A percentile compares a stretch with the other conserved stretches of the same genome.
These are phyloP conservation scores for Chiroxiphia lanceolata DNA, from an alignment of 2,797 vertebrate genomes.

Conservation along the genomic window DNA sequence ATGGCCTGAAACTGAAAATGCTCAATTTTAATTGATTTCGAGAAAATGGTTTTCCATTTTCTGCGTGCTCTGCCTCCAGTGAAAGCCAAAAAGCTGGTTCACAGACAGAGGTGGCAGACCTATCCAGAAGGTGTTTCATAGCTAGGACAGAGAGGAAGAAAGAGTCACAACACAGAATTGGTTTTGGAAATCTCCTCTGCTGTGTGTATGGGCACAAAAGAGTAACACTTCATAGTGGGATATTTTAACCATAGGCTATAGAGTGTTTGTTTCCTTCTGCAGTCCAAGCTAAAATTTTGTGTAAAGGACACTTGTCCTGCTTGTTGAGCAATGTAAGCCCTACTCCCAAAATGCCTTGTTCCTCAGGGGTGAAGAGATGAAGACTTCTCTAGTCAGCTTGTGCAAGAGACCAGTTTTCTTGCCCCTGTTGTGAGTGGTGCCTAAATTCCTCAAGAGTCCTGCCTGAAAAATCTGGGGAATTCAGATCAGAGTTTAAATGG, in stretches of 20 bases:
- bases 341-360: not conserved
- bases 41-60: not conserved
- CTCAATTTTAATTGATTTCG: not conserved
- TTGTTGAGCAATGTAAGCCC: not conserved
- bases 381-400: not conserved
- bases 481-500: not conserved
- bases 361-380: not conserved
- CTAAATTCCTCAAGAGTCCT: not conserved
- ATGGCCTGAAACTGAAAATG: not conserved
- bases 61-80: not conserved
- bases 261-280: not conserved
- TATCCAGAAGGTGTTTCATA: not conserved
- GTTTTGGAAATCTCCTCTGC: not conserved
- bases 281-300: not conserved
- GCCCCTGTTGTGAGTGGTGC: not conserved
- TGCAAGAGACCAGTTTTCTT: not conserved
- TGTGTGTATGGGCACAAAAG: not conserved
- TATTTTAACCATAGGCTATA: not conserved
- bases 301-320: not conserved
- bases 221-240: not conserved
- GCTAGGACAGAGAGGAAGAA: not conserved
- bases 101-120: not conserved
- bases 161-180: fast-evolving
- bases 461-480: not conserved
- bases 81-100: not conserved